phyloP scores from a whole-genome alignment of 2,113 vertebrate species.

The Pogona vitticeps region DNA sequence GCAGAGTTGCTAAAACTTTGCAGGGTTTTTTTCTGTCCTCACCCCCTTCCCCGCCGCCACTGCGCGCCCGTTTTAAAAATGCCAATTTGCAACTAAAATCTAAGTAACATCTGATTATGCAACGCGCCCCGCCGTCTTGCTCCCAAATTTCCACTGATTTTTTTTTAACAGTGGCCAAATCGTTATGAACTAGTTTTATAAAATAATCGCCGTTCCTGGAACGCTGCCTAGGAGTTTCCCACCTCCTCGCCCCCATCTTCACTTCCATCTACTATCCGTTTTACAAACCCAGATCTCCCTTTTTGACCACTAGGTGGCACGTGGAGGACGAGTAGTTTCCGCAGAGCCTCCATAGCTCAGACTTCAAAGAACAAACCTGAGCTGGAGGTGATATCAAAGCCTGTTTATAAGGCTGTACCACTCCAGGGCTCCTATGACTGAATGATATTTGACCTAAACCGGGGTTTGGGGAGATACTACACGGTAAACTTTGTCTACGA shows the following conservation, averaged over 20 bases:
- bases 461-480: too few species aligned
- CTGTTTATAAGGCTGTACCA: neutral
- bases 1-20: neutral
- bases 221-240: constrained; percentile 18
- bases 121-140: neutral
- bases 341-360: neutral
- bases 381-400: neutral
- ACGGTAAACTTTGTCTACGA: too few species aligned
- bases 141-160: constrained; percentile 12
- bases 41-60: too few species aligned
- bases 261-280: too few species aligned
- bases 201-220: constrained; percentile 40
- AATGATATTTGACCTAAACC: neutral
- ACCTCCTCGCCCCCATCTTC: too few species aligned
- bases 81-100: neutral
- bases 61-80: too few species aligned
- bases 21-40: neutral
- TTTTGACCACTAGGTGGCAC: constrained; percentile 74
- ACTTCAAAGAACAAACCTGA: neutral
- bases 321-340: constrained; percentile 63
- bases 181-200: constrained; percentile 43
- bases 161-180: constrained; percentile 36
- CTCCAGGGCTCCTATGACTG: neutral
- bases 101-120: neutral
- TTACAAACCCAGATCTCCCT: neutral